A percentile compares a stretch with the other conserved stretches of the same genome.
These are phyloP conservation scores for Acropora yongei DNA, from an alignment of 64 coral and sea anemone species.

Conservation along the genomic window DNA sequence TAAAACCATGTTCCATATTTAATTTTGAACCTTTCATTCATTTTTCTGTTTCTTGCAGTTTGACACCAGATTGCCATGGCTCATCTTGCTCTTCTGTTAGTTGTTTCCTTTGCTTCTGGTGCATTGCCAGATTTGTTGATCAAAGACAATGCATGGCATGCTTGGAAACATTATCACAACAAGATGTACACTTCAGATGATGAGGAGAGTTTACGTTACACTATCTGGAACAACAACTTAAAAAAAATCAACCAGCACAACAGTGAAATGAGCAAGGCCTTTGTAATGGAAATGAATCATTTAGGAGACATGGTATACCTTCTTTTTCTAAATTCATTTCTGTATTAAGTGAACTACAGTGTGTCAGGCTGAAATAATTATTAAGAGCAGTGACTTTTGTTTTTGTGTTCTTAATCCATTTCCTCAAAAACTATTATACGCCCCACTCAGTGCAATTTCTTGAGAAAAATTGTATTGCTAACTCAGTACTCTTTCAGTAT, in stretches of 20 bases:
- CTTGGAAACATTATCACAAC: slow-evolving; percentile 56
- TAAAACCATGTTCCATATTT: too few species aligned
- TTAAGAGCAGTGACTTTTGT: too few species aligned
- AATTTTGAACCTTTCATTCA: too few species aligned
- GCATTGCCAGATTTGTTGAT: slow-evolving; percentile 34
- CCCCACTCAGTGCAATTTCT: too few species aligned
- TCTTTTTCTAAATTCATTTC: neutral
- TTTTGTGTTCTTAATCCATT: too few species aligned
- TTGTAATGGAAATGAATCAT: slow-evolving; percentile 78
- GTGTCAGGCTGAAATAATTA: too few species aligned
- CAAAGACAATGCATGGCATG: slow-evolving; percentile 55
- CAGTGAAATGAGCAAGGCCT: slow-evolving; percentile 32
- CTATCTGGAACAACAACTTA: slow-evolving; percentile 68
- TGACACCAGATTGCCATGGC: neutral
- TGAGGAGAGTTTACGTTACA: slow-evolving; percentile 68
- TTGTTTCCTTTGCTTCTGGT: neutral
- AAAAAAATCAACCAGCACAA: slow-evolving; percentile 79
- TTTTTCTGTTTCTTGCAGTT: neutral
- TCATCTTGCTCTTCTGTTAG: neutral
- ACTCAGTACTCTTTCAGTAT: too few species aligned
- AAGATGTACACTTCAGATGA: slow-evolving; percentile 60
- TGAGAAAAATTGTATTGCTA: too few species aligned
- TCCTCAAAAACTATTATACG: too few species aligned
- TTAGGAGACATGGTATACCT: slow-evolving; percentile 87
- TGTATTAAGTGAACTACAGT: neutral